Evolutionary conservation across 2,888 invertebrate genomes (phyloP), one percentile per base, ranked within the genome.

Genomic region (Exocentrus adspersus): DNA sequence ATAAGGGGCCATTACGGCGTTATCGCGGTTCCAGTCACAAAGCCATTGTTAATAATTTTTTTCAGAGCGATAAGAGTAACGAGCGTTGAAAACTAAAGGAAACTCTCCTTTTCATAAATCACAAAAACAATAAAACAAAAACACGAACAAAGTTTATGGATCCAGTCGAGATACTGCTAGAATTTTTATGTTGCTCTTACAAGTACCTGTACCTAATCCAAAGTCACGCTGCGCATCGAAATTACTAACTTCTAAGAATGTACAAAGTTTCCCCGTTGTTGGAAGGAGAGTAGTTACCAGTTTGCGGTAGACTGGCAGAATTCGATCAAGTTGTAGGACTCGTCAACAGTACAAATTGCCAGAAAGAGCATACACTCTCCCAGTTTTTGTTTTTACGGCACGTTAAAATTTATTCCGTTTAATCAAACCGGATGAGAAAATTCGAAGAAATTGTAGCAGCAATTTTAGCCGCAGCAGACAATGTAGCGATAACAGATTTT

Each of bases 271-370:
- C 37, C 32, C 37, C 37, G 19, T 12, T 17, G 37, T 32, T 32
- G 51, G 32, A 51, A 51, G 43, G 20, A 19, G 9, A 19, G 20
- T 51, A 19, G 51, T 51, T 32, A 32, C 51, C 51, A 20, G 19
- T 37, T 10, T 37, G 51, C 51, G 37, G 17, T 51, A 37, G 24
- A 19, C 30, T 32, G 32, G 10, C 30, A 32, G 30, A 30, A 51
- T 51, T 20, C 32, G 17, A 17, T 51, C 37, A 32, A 51, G 51
- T n/a, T 20, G 30, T 32, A 12, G 32, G 51, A 51, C 51, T 51
- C 32, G 32, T 32, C 32, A 51, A 51, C 37, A 51, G 51, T 12
- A 51, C 37, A 37, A 51, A 32, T 51, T 51, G 51, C 37, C 37
- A 17, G 20, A 51, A 37, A 19, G 19, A n/a, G 37, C 19, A 51